Conservation (phyloP, 2,797 vertebrate genomes). For the Lutjanus argentimaculatus region DNA sequence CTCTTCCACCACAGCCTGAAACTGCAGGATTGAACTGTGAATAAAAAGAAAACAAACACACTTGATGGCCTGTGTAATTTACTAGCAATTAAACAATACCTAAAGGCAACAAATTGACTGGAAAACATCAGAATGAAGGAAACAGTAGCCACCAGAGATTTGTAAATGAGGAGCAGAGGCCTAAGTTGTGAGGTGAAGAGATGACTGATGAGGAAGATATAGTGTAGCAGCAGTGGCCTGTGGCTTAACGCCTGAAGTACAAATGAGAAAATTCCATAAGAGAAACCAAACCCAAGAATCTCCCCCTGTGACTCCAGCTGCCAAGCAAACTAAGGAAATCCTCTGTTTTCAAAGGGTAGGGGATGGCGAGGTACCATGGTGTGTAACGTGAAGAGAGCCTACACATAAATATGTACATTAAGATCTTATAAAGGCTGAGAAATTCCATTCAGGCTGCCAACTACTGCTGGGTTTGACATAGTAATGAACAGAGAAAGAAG, state of each 20-base stretch:
- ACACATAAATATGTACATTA: conserved; percentile 52
- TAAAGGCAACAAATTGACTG: conserved; percentile 30
- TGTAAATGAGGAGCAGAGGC: conserved; percentile 66
- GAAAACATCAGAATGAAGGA: conserved; percentile 42
- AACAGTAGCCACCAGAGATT: conserved; percentile 46
- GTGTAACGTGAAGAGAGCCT: conserved; percentile 42
- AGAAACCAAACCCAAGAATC: conserved; percentile 75
- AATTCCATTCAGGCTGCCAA: conserved; percentile 34
- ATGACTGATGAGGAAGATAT: conserved; percentile 52
- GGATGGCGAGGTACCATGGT: conserved; percentile 31
- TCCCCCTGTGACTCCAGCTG: conserved; percentile 65
- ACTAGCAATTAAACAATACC: conserved; percentile 34
- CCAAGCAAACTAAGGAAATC: conserved; percentile 79
- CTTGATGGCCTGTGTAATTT: conserved; percentile 27
- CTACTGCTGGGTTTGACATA: conserved; percentile 18
- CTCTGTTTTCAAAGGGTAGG: conserved; percentile 76
- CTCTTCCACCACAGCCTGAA: not conserved
- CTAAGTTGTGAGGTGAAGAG: conserved; percentile 38
- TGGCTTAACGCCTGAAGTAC: conserved; percentile 61
- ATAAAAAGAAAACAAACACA: conserved; percentile 23
- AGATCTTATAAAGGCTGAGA: conserved; percentile 42
- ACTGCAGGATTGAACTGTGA: conserved; percentile 15
- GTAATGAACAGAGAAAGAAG: conserved; percentile 10
- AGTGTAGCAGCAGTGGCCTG: conserved; percentile 34
- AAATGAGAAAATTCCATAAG: conserved; percentile 77